Conservation (phyloP, 2,797 vertebrate species). For the Todus mexicanus region DNA sequence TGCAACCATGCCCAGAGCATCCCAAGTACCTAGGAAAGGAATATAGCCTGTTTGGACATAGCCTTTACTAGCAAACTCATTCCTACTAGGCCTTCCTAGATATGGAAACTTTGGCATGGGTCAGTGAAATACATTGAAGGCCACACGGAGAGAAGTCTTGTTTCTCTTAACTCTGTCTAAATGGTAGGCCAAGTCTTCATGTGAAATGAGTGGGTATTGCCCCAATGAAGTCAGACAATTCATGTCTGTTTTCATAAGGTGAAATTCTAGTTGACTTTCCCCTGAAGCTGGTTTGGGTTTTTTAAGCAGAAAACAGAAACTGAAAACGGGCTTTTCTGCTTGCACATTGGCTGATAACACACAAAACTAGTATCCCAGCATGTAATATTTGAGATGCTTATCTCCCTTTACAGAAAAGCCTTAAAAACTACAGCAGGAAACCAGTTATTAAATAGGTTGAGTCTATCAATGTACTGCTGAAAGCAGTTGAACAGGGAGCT, state of each 20-base stretch:
- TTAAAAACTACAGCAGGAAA: background rate
- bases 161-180: background rate
- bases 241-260: background rate
- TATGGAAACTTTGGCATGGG: rapidly evolving
- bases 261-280: background rate
- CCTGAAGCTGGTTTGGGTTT: background rate
- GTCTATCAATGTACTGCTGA: background rate
- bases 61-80: background rate
- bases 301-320: background rate
- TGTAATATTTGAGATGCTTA: background rate
- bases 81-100: background rate
- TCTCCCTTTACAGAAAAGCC: background rate
- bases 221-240: background rate
- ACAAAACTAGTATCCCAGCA: background rate
- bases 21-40: background rate
- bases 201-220: background rate
- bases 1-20: background rate
- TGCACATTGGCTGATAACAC: background rate
- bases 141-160: background rate
- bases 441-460: background rate
- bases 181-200: background rate
- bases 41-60: background rate
- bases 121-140: background rate
- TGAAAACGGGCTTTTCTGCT: background rate
- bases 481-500: background rate